Evolutionary conservation across 2,888 invertebrate species (phyloP), one percentile per base, ranked within the genome.

Genomic region (Andrena trimmerana): DNA sequence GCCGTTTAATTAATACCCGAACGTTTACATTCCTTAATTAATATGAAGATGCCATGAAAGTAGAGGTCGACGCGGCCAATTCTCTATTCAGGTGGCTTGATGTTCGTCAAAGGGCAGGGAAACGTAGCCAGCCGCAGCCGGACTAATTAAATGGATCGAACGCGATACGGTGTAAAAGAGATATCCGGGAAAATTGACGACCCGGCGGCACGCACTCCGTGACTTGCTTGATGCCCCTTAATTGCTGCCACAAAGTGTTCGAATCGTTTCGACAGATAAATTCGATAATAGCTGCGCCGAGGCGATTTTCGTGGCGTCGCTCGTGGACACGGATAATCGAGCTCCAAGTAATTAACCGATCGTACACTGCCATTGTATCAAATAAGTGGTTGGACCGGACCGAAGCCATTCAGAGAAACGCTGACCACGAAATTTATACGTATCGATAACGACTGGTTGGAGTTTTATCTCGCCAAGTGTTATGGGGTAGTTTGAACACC

Each of bases 341-440:
- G 78, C 42, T 80, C 75, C 65, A 67, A 80, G 78, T 83, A 85
- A 85, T 85, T 85, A 85, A 74, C 62, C 31, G 63, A 68, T 65
- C 76, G 71, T 63, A 70, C 8, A 67, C 48, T 73, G 75, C 76
- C 67, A 66, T 72, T 79, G 83, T 73, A 83, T 84, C 71, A 69
- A 72, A 66, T 65, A 70, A 82, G 83, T 79, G 82, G 76, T 71
- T 57, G 42, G 60, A 63, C 36, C 36, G 24, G 65, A 3, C 54
- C 76, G 10, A 73, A 73, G 27, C 52, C 48, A 62, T 42, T 48
- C 42, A 60, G 27, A 29, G 27, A 8, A 67, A 33, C 77, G 57
- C 71, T 81, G 74, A 83, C 54, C 59, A 29, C 54, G 48, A 63
- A 74, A 83, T 81, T 78, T 81, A 83, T 78, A 66, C 65, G 50